These are phyloP conservation scores for Microcebus ravelobensis DNA, from an alignment of 2,113 vertebrate species.

Conservation along the genomic window DNA sequence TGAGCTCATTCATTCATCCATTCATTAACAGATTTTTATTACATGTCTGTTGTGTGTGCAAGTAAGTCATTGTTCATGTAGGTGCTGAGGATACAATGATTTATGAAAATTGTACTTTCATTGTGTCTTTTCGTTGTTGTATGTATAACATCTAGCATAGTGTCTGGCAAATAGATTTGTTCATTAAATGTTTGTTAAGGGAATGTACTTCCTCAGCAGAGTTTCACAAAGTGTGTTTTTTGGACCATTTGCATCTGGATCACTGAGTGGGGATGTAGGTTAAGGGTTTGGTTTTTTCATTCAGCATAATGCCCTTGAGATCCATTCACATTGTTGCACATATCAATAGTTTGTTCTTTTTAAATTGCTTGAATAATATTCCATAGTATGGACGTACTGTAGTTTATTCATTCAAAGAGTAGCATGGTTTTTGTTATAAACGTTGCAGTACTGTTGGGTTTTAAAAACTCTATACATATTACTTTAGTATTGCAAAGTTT, in stretches of 20 bases:
- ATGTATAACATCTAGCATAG: background rate
- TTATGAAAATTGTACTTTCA: slow-evolving; percentile 41
- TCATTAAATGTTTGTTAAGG: slow-evolving; percentile 36
- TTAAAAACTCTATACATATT: background rate
- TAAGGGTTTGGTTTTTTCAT: background rate
- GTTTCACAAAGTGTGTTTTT: slow-evolving; percentile 19
- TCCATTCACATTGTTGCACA: background rate
- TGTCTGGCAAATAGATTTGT: background rate
- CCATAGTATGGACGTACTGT: background rate
- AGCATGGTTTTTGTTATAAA: slow-evolving; percentile 1
- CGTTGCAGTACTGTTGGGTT: background rate
- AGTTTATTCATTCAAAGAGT: background rate
- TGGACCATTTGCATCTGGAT: background rate
- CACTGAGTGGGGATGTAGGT: background rate
- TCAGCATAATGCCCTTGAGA: background rate
- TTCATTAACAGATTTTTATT: slow-evolving; percentile 44
- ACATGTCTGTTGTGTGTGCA: background rate
- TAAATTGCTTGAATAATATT: background rate
- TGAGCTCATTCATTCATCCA: background rate
- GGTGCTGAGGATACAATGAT: background rate
- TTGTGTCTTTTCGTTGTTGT: slow-evolving; percentile 12
- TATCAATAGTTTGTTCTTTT: background rate
- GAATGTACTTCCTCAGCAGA: background rate
- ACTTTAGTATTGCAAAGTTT: background rate
- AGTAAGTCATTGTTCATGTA: background rate